Evolutionary conservation across 2,113 vertebrate species (phyloP).

Genomic region (Charina bottae): DNA sequence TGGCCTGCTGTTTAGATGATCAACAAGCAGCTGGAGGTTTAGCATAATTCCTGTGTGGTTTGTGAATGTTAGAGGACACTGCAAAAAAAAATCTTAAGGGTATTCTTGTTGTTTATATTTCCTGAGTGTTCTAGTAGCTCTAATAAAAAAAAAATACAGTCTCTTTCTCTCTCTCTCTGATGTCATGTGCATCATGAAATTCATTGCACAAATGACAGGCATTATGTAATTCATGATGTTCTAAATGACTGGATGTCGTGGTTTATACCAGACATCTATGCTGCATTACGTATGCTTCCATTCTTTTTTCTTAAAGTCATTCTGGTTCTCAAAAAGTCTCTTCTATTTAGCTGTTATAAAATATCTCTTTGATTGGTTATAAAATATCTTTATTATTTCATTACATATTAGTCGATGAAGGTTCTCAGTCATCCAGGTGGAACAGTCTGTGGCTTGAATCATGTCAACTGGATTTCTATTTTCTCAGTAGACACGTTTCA

Average conservation of each 20-base stretch:
- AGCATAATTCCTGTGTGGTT: background rate
- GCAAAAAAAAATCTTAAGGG: background rate
- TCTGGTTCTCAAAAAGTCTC: background rate
- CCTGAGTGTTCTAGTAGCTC: background rate
- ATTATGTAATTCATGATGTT: background rate
- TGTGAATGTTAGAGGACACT: background rate
- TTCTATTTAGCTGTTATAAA: background rate
- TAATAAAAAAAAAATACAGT: background rate
- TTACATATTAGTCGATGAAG: background rate
- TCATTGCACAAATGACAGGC: background rate
- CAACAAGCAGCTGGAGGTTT: background rate
- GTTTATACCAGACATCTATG: background rate
- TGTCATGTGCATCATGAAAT: background rate
- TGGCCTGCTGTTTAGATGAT: background rate
- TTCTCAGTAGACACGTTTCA: too few species aligned
- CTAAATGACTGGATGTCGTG: background rate
- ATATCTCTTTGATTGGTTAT: too few species aligned
- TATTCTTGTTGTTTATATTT: background rate
- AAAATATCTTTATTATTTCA: background rate
- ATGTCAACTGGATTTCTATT: too few species aligned
- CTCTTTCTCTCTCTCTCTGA: too few species aligned
- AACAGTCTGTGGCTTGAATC: too few species aligned
- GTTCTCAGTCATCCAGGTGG: too few species aligned
- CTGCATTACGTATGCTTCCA: background rate
- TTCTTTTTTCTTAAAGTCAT: background rate